Evolutionary conservation across 2,797 vertebrate genomes (phyloP).

Genomic region (Rhabdophis nuchalis): DNA sequence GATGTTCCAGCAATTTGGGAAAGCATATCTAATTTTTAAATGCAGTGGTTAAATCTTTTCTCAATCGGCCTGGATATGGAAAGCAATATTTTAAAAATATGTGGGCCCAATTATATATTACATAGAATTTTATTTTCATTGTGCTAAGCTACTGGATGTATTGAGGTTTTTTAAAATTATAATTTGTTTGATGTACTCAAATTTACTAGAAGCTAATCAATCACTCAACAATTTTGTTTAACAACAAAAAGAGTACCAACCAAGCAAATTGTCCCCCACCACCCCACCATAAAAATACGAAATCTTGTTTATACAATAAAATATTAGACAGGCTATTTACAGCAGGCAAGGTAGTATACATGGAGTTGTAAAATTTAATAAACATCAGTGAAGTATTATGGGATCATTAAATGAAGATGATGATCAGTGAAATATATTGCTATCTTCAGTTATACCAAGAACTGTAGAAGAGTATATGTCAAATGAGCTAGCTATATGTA

Average conservation of each 20-base stretch:
- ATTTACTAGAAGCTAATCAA: neutral
- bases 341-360: neutral
- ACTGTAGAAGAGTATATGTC: neutral
- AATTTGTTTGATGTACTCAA: conserved; percentile 2
- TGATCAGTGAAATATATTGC: conserved; percentile 4
- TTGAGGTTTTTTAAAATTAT: neutral
- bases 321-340: neutral
- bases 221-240: conserved; percentile 13
- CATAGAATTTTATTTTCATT: neutral
- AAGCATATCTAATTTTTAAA: conserved; percentile 19
- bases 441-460: neutral
- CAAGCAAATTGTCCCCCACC: neutral
- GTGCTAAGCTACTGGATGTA: neutral
- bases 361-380: conserved; percentile 5
- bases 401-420: too few species aligned
- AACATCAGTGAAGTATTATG: conserved; percentile 20
- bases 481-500: neutral
- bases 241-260: neutral
- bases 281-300: neutral
- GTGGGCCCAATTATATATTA: neutral
- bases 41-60: neutral
- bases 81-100: conserved; percentile 1
- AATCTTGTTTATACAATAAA: conserved; percentile 30
- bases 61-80: neutral
- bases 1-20: conserved; percentile 1